phyloP scores from a whole-genome alignment of 2,888 invertebrate genomes.

The Eupithecia abbreviata region DNA sequence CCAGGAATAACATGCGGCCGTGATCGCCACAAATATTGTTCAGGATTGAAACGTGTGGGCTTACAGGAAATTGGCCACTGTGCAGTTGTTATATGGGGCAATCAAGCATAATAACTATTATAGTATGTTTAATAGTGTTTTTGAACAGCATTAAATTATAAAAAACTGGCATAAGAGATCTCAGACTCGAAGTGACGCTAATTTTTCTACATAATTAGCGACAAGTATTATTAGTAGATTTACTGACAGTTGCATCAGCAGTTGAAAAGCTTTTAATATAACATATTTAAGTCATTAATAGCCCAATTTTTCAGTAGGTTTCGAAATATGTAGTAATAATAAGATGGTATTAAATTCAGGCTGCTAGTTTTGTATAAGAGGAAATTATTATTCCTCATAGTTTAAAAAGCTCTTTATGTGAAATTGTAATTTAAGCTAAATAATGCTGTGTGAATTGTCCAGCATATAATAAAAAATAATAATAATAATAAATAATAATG shows the following conservation, averaged over 20 bases:
- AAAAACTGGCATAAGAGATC: not conserved
- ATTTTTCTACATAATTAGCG: not conserved
- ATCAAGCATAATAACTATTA: conserved; percentile 24
- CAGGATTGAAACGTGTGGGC: conserved; percentile 33
- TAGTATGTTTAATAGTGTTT: conserved; percentile 11
- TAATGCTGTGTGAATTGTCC: too few species aligned
- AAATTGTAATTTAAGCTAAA: too few species aligned
- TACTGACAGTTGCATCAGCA: not conserved
- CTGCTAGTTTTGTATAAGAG: not conserved
- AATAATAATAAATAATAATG: too few species aligned
- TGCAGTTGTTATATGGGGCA: conserved; percentile 24
- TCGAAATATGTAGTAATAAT: not conserved
- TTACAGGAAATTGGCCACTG: conserved; percentile 31
- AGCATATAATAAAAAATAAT: too few species aligned
- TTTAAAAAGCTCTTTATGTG: not conserved
- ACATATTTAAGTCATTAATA: too few species aligned
- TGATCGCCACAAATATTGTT: conserved; percentile 51
- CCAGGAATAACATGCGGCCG: conserved; percentile 71
- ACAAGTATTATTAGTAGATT: not conserved
- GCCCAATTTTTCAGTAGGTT: not conserved
- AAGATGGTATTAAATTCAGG: not conserved
- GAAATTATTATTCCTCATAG: not conserved
- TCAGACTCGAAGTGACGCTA: not conserved
- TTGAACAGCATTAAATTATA: conserved; percentile 8
- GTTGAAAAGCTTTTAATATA: not conserved